Evolutionary conservation across 2,797 vertebrate species (phyloP).

Genomic region (Epinephelus coioides): DNA sequence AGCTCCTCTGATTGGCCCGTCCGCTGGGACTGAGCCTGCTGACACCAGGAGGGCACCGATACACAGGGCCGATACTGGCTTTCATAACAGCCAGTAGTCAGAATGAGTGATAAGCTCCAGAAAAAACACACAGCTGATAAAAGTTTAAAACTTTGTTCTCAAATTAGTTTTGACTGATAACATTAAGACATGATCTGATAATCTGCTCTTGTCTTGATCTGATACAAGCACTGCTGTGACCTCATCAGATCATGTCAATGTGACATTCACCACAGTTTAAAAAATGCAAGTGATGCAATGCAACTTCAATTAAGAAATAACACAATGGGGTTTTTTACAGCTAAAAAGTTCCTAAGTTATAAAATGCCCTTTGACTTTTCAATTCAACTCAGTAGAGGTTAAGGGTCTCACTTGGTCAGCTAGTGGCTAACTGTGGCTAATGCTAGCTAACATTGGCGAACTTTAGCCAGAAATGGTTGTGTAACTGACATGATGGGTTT

Average conservation of each 20-base stretch:
- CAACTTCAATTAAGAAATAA: neutral
- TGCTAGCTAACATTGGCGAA: neutral
- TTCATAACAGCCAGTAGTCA: neutral
- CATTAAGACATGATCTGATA: neutral
- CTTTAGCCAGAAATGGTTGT: too few species aligned
- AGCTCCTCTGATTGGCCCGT: slow-evolving; percentile 47
- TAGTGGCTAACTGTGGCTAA: neutral
- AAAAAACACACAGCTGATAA: neutral
- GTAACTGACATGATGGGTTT: neutral
- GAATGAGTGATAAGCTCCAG: slow-evolving; percentile 2
- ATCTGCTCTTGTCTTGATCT: slow-evolving; percentile 6
- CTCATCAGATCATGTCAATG: slow-evolving; percentile 9
- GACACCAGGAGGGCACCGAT: slow-evolving; percentile 28
- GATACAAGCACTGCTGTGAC: slow-evolving; percentile 3
- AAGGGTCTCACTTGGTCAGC: too few species aligned
- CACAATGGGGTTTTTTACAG: neutral
- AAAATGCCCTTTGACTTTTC: neutral
- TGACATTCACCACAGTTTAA: neutral
- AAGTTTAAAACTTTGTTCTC: neutral
- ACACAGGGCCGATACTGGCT: neutral
- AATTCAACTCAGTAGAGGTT: too few species aligned
- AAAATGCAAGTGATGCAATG: neutral
- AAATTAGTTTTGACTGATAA: slow-evolving; percentile 1
- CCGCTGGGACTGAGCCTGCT: slow-evolving; percentile 25
- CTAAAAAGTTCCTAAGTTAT: neutral